phyloP scores from a whole-genome alignment of 2,113 vertebrate species.

The Picathartes gymnocephalus region DNA sequence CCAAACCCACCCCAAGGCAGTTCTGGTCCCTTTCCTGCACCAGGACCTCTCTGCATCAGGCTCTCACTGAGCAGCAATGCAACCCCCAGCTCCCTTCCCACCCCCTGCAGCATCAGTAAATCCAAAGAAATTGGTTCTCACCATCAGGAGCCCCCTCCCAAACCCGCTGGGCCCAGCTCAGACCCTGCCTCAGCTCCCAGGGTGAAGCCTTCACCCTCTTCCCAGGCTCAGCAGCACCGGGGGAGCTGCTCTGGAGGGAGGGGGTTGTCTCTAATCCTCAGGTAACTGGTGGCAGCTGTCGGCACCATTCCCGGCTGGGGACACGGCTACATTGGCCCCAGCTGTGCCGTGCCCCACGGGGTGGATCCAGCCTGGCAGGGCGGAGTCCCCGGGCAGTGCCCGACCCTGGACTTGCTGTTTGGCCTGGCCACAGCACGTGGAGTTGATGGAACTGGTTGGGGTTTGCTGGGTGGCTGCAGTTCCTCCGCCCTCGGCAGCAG shows the following conservation, averaged over 20 bases:
- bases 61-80: neutral
- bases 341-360: accelerated
- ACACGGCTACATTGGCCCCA: neutral
- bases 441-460: no score
- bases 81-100: neutral
- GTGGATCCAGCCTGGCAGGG: neutral
- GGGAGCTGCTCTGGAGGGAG: accelerated
- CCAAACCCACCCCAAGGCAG: neutral
- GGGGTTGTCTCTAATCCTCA: accelerated
- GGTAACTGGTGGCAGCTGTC: neutral
- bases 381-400: accelerated
- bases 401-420: neutral
- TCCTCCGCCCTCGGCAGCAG: accelerated
- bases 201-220: neutral
- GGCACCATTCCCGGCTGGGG: neutral
- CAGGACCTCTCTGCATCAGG: neutral
- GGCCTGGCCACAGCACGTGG: accelerated
- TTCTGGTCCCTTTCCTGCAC: neutral
- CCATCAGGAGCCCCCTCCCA: neutral
- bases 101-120: neutral
- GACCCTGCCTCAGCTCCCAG: neutral
- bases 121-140: neutral
- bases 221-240: neutral
- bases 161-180: neutral
- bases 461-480: neutral